These are phyloP conservation scores for Acestrorhynchus altus DNA, from an alignment of 2,797 vertebrate genomes.

Conservation along the genomic window DNA sequence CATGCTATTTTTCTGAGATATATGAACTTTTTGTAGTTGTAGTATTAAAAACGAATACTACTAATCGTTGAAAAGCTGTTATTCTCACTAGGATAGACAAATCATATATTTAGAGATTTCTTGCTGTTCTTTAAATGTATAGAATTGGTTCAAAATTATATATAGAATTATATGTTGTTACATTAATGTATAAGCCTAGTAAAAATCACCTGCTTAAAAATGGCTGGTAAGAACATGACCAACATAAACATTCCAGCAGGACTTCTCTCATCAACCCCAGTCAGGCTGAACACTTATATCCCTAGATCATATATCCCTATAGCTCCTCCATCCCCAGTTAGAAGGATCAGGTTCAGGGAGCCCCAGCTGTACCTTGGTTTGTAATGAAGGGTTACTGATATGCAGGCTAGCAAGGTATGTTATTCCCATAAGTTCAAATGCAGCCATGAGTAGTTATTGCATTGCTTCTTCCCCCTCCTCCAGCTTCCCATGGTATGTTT, in stretches of 20 bases:
- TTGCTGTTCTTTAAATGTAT: too few species aligned
- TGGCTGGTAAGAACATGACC: neutral
- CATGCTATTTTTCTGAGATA: too few species aligned
- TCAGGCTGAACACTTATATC: neutral
- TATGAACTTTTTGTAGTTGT: too few species aligned
- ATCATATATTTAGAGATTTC: too few species aligned
- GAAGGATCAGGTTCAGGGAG: constrained; percentile 17
- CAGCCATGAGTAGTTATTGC: neutral
- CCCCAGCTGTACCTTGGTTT: constrained; percentile 2
- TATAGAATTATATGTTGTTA: too few species aligned
- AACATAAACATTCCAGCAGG: constrained; percentile 9
- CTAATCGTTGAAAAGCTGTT: too few species aligned
- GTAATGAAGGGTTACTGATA: neutral
- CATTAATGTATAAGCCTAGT: too few species aligned
- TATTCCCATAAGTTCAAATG: neutral
- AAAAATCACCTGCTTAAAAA: neutral
- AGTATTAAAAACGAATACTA: too few species aligned
- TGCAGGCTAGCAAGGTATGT: neutral
- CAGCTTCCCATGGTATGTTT: too few species aligned
- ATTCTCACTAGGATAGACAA: too few species aligned
- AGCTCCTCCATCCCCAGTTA: neutral
- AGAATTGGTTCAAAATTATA: too few species aligned
- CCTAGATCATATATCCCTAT: neutral
- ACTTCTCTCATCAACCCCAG: neutral
- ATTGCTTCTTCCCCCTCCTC: neutral